These are phyloP conservation scores for Synanthedon formicaeformis DNA, from an alignment of 2,888 invertebrate species.

Conservation along the genomic window DNA sequence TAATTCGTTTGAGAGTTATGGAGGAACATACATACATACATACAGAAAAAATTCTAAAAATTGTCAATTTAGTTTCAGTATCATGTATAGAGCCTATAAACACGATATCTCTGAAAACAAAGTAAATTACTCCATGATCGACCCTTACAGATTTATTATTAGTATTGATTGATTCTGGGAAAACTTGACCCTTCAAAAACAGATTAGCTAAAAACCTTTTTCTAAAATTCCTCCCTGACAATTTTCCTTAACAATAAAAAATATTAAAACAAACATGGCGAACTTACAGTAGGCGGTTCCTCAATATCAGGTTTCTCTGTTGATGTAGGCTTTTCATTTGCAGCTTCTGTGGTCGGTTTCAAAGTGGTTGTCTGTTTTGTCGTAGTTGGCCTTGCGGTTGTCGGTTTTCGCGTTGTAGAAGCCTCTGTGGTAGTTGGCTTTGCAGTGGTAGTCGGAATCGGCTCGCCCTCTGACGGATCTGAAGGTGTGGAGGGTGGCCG, in stretches of 20 bases:
- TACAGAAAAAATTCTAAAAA: too few relatives aligned
- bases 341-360: slow-evolving; percentile 13
- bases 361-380: slow-evolving; percentile 11
- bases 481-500: slow-evolving; percentile 79
- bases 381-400: slow-evolving; percentile 15
- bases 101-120: too few relatives aligned
- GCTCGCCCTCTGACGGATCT: slow-evolving; percentile 62
- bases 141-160: too few relatives aligned
- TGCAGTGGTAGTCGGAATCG: slow-evolving; percentile 24
- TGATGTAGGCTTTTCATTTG: neutral
- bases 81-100: too few relatives aligned
- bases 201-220: too few relatives aligned
- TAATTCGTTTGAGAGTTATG: too few relatives aligned
- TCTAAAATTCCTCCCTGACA: too few relatives aligned
- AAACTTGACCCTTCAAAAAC: too few relatives aligned
- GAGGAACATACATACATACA: too few relatives aligned
- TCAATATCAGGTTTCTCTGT: slow-evolving; percentile 18
- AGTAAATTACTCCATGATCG: too few relatives aligned
- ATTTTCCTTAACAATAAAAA: neutral
- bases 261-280: neutral
- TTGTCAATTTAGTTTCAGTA: too few relatives aligned
- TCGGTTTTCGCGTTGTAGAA: slow-evolving; percentile 22
- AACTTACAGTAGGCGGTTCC: slow-evolving; percentile 31
- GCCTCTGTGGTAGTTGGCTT: slow-evolving; percentile 20
- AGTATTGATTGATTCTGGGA: too few relatives aligned